phyloP scores from a whole-genome alignment of 2,113 vertebrate species.

The Tragulus kanchil region DNA sequence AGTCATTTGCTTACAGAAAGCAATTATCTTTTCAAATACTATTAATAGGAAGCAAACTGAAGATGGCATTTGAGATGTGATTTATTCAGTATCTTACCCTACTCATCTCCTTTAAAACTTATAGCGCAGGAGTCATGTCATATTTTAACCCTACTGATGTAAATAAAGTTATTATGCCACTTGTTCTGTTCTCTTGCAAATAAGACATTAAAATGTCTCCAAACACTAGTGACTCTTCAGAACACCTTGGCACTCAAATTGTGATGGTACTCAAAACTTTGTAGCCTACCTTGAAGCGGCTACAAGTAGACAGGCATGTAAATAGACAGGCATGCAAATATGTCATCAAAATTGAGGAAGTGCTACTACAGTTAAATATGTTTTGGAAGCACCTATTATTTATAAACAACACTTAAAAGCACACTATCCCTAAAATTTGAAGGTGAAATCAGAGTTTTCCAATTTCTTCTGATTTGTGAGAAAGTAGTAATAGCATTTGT shows the following conservation, averaged over 20 bases:
- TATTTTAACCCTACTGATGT: background rate
- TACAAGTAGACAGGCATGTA: no score
- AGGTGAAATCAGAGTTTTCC: background rate
- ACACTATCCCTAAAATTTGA: background rate
- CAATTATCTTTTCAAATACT: conserved; percentile 7
- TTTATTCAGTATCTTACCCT: background rate
- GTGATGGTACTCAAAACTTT: background rate
- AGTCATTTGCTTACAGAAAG: background rate
- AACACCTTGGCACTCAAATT: background rate
- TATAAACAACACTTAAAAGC: background rate
- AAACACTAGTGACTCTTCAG: background rate
- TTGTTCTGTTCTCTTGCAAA: background rate
- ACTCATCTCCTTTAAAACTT: background rate
- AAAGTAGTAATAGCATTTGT: background rate
- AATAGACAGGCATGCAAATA: background rate
- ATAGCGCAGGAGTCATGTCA: background rate
- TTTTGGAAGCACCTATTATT: background rate
- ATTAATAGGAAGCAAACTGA: background rate
- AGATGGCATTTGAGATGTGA: background rate
- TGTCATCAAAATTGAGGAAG: background rate
- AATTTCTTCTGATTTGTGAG: background rate
- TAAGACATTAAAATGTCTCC: background rate
- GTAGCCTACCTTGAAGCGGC: background rate
- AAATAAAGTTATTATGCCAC: background rate
- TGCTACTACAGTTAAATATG: background rate